A percentile compares a stretch with the other conserved stretches of the same genome.
Conservation (phyloP, 1,140 invertebrate species). For the Parapsyche elsis region DNA sequence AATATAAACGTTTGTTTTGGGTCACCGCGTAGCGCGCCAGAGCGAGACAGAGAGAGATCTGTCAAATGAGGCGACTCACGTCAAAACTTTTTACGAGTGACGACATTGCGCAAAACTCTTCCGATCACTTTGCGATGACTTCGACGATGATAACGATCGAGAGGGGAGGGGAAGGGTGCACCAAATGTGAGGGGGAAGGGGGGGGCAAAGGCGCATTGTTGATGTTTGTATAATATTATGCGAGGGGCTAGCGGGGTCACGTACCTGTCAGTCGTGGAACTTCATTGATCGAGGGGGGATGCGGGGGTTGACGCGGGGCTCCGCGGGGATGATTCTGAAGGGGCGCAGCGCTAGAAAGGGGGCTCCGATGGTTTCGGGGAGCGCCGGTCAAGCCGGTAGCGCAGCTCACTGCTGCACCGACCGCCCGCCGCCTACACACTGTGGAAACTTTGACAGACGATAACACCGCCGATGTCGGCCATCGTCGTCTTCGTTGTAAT, state of each 20-base stretch:
- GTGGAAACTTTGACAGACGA: no score
- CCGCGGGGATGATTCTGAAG: not conserved
- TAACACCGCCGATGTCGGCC: no score
- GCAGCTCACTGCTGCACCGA: conserved; percentile 12
- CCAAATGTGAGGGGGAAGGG: not conserved
- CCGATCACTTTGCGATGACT: not conserved
- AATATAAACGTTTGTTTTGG: no score
- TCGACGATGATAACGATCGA: no score
- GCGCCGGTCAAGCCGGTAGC: not conserved
- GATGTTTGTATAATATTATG: no score
- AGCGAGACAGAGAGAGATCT: no score
- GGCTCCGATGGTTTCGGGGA: not conserved
- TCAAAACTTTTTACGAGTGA: no score
- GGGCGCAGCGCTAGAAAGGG: not conserved
- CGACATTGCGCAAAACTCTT: not conserved
- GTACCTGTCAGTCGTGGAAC: not conserved
- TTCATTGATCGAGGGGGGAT: not conserved
- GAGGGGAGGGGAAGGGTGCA: no score
- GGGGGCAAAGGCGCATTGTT: not conserved
- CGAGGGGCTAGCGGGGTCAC: not conserved
- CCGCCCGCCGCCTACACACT: not conserved
- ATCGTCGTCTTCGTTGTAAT: no score
- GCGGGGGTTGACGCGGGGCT: not conserved
- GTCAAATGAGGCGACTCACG: no score
- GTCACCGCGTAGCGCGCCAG: no score